Percentiles rank a stretch among this genome's conserved stretches.
Conservation (phyloP, 2,797 vertebrate genomes). For the Sebastes cheni region DNA sequence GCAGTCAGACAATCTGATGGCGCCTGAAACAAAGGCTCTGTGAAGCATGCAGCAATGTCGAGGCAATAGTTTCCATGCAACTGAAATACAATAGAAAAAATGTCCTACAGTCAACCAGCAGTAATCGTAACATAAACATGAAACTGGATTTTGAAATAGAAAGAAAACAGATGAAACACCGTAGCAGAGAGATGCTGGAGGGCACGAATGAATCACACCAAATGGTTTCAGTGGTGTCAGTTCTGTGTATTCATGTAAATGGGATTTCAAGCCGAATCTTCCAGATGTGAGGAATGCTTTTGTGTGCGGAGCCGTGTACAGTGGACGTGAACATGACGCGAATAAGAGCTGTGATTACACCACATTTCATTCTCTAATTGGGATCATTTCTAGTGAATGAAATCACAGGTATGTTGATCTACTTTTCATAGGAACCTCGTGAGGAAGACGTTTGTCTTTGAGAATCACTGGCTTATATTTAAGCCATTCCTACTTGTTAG, state of each 20-base stretch:
- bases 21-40: constrained; percentile 19
- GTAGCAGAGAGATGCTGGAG: neutral
- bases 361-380: constrained; percentile 1
- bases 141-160: constrained; percentile 5
- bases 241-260: constrained; percentile 26
- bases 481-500: neutral
- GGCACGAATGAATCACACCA: constrained; percentile 21
- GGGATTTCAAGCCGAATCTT: constrained; percentile 22
- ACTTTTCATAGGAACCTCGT: neutral
- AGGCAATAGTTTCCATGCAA: constrained; percentile 7
- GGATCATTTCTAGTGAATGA: neutral
- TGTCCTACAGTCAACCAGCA: neutral
- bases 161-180: neutral
- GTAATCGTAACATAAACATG: neutral
- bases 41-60: neutral
- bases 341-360: neutral
- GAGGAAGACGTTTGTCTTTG: neutral
- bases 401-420: neutral
- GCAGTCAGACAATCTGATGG: neutral
- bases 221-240: constrained; percentile 11
- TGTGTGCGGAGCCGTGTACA: neutral
- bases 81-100: constrained; percentile 1
- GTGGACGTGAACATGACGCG: neutral
- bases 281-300: neutral
- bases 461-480: neutral